Evolutionary conservation across 1,140 invertebrate species (phyloP).

Genomic region (Drosophila erecta): DNA sequence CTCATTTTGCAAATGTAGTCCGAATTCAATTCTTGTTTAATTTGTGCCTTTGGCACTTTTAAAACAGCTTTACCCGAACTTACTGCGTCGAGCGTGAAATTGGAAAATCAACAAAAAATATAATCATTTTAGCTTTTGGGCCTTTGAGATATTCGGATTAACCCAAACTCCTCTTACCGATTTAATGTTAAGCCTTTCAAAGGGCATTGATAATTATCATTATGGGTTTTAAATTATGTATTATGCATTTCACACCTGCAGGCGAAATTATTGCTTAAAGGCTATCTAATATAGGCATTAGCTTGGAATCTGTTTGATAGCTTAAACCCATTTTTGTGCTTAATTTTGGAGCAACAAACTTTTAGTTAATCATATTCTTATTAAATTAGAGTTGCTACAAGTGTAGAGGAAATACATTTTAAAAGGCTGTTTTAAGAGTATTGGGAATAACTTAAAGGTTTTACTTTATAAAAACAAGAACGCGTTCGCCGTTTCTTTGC

Average conservation of each 20-base stretch:
- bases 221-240: slow-evolving; percentile 17
- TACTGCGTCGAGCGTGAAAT: background rate
- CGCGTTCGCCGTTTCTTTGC: background rate
- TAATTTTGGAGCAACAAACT: background rate
- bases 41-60: slow-evolving; percentile 7
- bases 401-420: background rate
- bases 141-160: background rate
- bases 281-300: no score
- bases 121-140: background rate
- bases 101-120: slow-evolving; percentile 1
- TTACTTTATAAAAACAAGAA: background rate
- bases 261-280: slow-evolving; percentile 5
- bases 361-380: no score
- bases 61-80: background rate
- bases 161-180: background rate
- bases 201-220: slow-evolving; percentile 45
- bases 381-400: no score
- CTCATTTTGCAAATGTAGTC: background rate
- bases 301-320: background rate
- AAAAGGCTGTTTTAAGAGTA: background rate
- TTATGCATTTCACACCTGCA: background rate
- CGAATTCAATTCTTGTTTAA: slow-evolving; percentile 14
- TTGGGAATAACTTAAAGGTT: no score
- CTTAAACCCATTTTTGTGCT: background rate
- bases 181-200: slow-evolving; percentile 16